A percentile compares a stretch with the other conserved stretches of the same genome.
Conservation (phyloP, 2,888 invertebrate genomes). For the Cerceris rybyensis region DNA sequence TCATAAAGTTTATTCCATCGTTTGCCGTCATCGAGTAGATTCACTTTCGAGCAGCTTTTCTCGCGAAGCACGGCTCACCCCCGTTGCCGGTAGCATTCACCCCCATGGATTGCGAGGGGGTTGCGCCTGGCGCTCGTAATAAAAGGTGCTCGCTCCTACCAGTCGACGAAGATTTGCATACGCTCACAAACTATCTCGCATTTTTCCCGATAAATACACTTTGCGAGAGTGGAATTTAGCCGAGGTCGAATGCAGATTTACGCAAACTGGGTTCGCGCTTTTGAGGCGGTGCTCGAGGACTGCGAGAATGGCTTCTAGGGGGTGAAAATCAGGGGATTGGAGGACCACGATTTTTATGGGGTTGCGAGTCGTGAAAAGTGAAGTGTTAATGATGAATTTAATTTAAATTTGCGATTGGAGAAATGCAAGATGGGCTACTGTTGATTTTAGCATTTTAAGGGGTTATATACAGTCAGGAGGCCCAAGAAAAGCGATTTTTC, state of each 20-base stretch:
- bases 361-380: not conserved
- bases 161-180: slow-evolving; percentile 70
- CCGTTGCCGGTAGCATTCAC: not conserved
- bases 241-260: slow-evolving; percentile 75
- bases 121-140: slow-evolving; percentile 1
- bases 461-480: no score
- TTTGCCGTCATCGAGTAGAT: slow-evolving; percentile 37
- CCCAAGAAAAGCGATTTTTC: no score
- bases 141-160: slow-evolving; percentile 38
- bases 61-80: slow-evolving; percentile 6
- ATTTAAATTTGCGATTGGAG: no score
- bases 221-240: slow-evolving; percentile 61
- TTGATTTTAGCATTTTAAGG: no score
- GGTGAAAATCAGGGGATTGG: no score
- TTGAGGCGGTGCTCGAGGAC: slow-evolving; percentile 13
- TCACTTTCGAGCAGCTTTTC: slow-evolving; percentile 16
- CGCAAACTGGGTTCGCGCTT: slow-evolving; percentile 71
- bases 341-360: not conserved
- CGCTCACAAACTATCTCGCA: slow-evolving; percentile 65
- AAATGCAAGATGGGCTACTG: no score
- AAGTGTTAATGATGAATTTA: not conserved
- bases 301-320: no score
- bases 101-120: not conserved
- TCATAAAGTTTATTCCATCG: slow-evolving; percentile 46
- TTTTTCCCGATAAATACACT: slow-evolving; percentile 73